phyloP scores from a whole-genome alignment of 2,888 invertebrate species.

The Gandaritis pyraliata region DNA sequence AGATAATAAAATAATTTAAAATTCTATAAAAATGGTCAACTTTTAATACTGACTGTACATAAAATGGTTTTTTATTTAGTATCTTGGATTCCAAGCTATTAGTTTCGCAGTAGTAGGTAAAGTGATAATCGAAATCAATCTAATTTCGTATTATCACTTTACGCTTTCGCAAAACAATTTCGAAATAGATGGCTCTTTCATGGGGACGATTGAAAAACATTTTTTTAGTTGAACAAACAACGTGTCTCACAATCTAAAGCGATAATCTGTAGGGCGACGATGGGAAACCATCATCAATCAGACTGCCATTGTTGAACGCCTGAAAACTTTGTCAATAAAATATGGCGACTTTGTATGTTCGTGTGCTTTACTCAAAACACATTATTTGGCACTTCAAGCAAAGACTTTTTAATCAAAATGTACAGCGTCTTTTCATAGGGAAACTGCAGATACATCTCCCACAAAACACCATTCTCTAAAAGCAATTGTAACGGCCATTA shows the following conservation, averaged over 20 bases:
- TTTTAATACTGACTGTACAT: too few species aligned
- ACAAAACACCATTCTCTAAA: slow-evolving; percentile 63
- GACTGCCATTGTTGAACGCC: slow-evolving; percentile 39
- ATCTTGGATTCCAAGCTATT: too few species aligned
- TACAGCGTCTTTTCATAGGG: slow-evolving; percentile 8
- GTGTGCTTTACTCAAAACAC: neutral
- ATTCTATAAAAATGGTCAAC: too few species aligned
- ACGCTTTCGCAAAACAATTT: slow-evolving; percentile 23
- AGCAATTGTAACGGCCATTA: slow-evolving; percentile 78
- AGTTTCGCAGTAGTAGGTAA: neutral
- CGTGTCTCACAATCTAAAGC: slow-evolving; percentile 62
- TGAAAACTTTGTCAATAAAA: slow-evolving; percentile 49
- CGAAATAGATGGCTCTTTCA: slow-evolving; percentile 43
- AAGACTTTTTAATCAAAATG: neutral
- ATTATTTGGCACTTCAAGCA: neutral
- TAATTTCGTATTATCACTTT: slow-evolving; percentile 21
- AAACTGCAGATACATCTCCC: slow-evolving; percentile 47
- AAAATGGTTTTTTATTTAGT: too few species aligned
- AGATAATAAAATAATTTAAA: too few species aligned
- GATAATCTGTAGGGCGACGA: slow-evolving; percentile 59
- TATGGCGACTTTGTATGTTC: neutral
- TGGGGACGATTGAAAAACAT: slow-evolving; percentile 54
- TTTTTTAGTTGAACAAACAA: slow-evolving; percentile 61
- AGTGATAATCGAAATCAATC: slow-evolving; percentile 4
- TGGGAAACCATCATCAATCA: slow-evolving; percentile 67